Evolutionary conservation across 1,140 invertebrate species (phyloP).

Genomic region (Conopomorpha cramerella): DNA sequence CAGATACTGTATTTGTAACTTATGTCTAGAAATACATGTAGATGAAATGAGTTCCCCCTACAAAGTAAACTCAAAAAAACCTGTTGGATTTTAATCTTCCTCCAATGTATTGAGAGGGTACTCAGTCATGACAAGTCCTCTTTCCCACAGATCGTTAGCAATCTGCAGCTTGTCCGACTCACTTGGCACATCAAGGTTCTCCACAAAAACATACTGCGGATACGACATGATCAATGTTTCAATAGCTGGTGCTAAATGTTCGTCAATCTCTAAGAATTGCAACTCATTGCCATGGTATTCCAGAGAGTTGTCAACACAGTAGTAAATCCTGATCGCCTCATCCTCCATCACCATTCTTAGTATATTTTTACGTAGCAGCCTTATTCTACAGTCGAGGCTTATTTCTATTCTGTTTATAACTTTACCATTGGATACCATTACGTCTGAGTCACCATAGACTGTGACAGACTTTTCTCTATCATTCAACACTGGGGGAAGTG

Average conservation of each 20-base stretch:
- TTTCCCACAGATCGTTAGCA: constrained; percentile 34
- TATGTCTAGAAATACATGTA: too few species aligned
- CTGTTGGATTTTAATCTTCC: constrained; percentile 25
- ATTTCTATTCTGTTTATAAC: constrained; percentile 70
- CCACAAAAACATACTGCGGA: constrained; percentile 75
- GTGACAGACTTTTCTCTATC: constrained; percentile 69
- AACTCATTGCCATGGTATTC: constrained; percentile 82
- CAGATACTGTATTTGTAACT: too few species aligned
- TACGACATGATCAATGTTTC: constrained; percentile 74
- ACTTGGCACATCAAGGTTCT: constrained; percentile 69
- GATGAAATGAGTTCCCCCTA: background rate
- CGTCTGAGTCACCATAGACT: constrained; percentile 70
- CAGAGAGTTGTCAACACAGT: constrained; percentile 80
- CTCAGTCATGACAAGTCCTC: constrained; percentile 43
- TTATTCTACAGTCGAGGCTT: constrained; percentile 69
- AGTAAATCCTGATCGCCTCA: constrained; percentile 72
- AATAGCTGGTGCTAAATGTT: constrained; percentile 68
- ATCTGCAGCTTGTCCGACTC: constrained; percentile 65
- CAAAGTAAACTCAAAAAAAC: too few species aligned
- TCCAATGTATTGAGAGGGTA: constrained; percentile 39
- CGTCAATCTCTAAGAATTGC: constrained; percentile 76
- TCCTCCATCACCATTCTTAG: constrained; percentile 74
- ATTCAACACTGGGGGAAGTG: constrained; percentile 80
- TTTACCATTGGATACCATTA: constrained; percentile 66
- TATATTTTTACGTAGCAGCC: constrained; percentile 72